Base-by-base conservation (phyloP, 2,888 invertebrate species). In the Lacanobia wlatinum region DNA sequence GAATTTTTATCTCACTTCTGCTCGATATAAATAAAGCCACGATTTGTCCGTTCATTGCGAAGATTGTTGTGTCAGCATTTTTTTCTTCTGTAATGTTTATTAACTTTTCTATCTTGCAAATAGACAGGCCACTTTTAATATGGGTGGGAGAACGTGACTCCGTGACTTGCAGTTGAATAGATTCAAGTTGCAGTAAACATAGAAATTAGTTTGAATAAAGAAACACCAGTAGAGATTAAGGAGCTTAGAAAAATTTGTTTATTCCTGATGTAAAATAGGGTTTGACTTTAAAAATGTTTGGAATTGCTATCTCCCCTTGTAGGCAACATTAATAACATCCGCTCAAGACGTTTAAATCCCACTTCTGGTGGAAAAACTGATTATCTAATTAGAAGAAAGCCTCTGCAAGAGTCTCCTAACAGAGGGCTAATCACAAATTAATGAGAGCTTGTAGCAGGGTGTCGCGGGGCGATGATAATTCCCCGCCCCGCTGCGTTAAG, bases 351-450 rank as follows among this genome's bases (percentile, higher is more conserved):
- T 88, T 90, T 87, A 89, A 91, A 91, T 88, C 87, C 90, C 79
- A 83, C 84, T 86, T 84, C 87, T 88, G 83, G 65, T 85, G 91
- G 92, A 95, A 94, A 94, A 94, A 93, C 92, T 93, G 93, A 94
- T 94, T 94, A 93, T 92, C 92, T 93, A 94, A 95, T 95, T 95
- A 94, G 93, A 94, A 93, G 93, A 93, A 92, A 93, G 93, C 92
- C 91, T 90, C 87, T 88, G 86, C 88, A 92, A 93, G 93, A 90
- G 89, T 92, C 90, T 92, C 90, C 89, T 92, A 91, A 94, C 92
- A 91, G 93, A 91, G 91, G 92, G 94, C 95, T 96, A 96, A 96
- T 96, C 96, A 96, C 93, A 93, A 96, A 96, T 96, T 96, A 96
- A 96, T 96, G 95, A 92, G 92, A 88, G 91, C 93, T 94, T 94